Evolutionary conservation across 2,113 vertebrate genomes (phyloP).

Genomic region (Datnioides undecimradiatus): DNA sequence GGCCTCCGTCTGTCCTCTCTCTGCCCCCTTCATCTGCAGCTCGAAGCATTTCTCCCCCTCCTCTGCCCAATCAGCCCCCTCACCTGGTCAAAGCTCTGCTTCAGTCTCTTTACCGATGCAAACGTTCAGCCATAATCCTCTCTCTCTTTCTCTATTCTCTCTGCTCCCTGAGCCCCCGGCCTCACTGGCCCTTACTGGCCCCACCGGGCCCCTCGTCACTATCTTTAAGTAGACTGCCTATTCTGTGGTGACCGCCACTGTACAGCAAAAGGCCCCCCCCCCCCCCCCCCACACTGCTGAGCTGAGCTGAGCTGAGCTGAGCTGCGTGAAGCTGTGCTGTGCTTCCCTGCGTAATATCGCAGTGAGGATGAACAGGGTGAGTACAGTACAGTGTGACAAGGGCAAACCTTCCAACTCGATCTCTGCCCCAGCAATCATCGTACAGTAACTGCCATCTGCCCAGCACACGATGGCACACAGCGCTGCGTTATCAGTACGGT

Average conservation of each 20-base stretch:
- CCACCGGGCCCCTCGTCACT: neutral
- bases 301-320: constrained; percentile 32
- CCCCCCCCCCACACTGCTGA: constrained; percentile 50
- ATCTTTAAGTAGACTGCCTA: constrained; percentile 48
- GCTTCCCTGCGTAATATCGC: constrained; percentile 13
- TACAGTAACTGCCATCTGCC: constrained; percentile 58
- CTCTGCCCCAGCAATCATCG: constrained; percentile 30
- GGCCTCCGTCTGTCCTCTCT: constrained; percentile 1
- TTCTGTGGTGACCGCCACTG: constrained; percentile 40
- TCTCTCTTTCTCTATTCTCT: constrained; percentile 36
- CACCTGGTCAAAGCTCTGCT: constrained; percentile 34
- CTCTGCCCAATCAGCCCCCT: constrained; percentile 10
- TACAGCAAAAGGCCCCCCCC: constrained; percentile 42
- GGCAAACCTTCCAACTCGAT: neutral
- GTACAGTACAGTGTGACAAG: constrained; percentile 18
- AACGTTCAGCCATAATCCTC: constrained; percentile 51
- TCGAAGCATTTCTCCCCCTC: constrained; percentile 18
- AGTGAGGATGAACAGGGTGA: constrained; percentile 21
- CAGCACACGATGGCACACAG: constrained; percentile 57
- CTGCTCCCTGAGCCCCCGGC: constrained; percentile 54
- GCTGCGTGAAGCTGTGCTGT: constrained; percentile 12
- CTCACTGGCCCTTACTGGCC: constrained; percentile 4
- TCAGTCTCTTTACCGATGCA: constrained; percentile 25
- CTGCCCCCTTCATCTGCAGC: constrained; percentile 18
- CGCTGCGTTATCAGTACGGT: constrained; percentile 7